Evolutionary conservation across 2,797 vertebrate species (phyloP).

Genomic region (Mormyrus hasselquistii): DNA sequence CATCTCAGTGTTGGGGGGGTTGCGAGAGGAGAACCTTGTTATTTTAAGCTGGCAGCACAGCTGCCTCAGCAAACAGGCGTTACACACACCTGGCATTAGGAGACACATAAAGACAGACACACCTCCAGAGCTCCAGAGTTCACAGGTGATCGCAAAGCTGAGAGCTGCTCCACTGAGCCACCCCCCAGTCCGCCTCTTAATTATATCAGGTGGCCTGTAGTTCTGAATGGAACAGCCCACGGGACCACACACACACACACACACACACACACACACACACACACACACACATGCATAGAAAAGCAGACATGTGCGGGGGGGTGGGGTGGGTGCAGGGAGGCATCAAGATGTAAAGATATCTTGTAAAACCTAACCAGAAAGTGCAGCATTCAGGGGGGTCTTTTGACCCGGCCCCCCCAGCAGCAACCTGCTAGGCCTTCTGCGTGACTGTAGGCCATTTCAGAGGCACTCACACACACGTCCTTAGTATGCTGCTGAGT

Average conservation of each 20-base stretch:
- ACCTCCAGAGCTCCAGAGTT: background rate
- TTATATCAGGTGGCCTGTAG: background rate
- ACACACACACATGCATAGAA: background rate
- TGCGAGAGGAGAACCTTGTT: background rate
- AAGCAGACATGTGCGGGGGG: too few species aligned
- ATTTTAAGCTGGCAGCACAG: constrained; percentile 22
- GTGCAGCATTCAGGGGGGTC: background rate
- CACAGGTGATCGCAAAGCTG: background rate
- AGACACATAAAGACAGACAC: background rate
- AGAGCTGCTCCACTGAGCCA: background rate
- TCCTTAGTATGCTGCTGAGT: background rate
- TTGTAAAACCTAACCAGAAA: background rate
- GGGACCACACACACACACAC: background rate
- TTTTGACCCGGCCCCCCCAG: too few species aligned
- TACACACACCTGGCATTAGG: constrained; percentile 20
- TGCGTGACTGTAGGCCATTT: background rate
- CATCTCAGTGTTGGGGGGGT: constrained; percentile 13
- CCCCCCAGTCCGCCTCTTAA: background rate
- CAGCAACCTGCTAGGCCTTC: background rate
- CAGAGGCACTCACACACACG: background rate
- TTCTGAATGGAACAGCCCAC: background rate
- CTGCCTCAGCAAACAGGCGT: background rate
- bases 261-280: background rate
- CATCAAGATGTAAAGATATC: background rate
- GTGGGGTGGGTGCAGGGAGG: too few species aligned